Conservation (phyloP, 1,140 invertebrate species). For the Pseudoatta argentina region DNA sequence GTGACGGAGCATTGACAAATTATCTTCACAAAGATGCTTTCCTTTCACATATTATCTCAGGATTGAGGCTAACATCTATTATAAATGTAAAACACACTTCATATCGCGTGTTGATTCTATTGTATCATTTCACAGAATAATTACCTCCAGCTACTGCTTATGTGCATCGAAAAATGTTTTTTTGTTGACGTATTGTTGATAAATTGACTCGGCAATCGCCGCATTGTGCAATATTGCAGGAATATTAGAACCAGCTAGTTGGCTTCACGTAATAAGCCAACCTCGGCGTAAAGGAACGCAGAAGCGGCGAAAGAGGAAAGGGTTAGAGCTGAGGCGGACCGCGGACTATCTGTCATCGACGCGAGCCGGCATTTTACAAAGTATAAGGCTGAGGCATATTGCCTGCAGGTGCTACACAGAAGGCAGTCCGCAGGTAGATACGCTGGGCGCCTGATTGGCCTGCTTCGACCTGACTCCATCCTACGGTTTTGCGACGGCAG, state of each 20-base stretch:
- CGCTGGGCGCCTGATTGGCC: conserved; percentile 85
- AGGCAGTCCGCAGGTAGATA: conserved; percentile 84
- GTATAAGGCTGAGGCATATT: conserved; percentile 76
- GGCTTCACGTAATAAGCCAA: background rate
- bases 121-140: background rate
- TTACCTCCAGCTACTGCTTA: background rate
- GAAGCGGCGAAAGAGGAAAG: conserved; percentile 6
- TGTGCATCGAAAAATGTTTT: background rate
- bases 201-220: background rate
- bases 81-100: background rate
- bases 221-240: background rate
- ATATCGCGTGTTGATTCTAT: background rate
- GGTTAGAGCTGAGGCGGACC: background rate
- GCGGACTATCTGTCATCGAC: conserved; percentile 78
- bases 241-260: background rate
- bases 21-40: conserved; percentile 23
- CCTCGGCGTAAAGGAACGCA: conserved; percentile 1
- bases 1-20: background rate
- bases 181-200: conserved; percentile 6
- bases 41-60: background rate
- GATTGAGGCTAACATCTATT: background rate
- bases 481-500: conserved; percentile 69
- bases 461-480: conserved; percentile 79
- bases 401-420: conserved; percentile 83
- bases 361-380: conserved; percentile 82